phyloP scores from a whole-genome alignment of 1,140 invertebrate species.

The Panulirus ornatus region DNA sequence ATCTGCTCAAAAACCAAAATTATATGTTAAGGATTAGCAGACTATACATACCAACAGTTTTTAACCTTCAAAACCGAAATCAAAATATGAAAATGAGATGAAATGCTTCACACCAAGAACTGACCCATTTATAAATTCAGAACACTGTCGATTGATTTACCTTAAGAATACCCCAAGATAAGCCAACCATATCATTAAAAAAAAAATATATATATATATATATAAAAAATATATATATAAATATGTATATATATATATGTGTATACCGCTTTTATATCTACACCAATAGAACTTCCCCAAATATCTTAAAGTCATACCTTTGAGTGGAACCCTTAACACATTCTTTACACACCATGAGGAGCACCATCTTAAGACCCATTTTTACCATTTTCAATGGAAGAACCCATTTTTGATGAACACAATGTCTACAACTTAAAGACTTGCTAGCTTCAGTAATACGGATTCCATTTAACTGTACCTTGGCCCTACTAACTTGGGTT shows the following conservation, averaged over 20 bases:
- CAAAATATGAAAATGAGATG: neutral
- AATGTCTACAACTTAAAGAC: neutral
- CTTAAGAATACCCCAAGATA: neutral
- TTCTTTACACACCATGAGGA: neutral
- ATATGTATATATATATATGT: too few relatives aligned
- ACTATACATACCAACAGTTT: too few relatives aligned
- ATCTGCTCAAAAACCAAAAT: neutral
- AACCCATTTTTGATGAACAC: neutral
- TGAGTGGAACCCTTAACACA: neutral
- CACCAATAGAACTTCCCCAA: too few relatives aligned
- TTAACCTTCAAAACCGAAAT: too few relatives aligned
- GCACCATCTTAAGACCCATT: neutral
- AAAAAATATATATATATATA: neutral
- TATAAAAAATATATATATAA: too few relatives aligned
- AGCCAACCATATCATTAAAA: neutral
- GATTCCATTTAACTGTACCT: constrained; percentile 13
- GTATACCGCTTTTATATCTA: too few relatives aligned
- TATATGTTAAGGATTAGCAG: neutral
- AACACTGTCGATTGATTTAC: neutral
- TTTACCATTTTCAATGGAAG: neutral
- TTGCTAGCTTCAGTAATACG: constrained; percentile 10
- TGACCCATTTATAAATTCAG: neutral
- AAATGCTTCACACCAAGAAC: neutral
- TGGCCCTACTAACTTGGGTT: too few relatives aligned
- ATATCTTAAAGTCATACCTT: neutral